Conservation (phyloP, 2,113 vertebrate species). For the Tenrec ecaudatus region DNA sequence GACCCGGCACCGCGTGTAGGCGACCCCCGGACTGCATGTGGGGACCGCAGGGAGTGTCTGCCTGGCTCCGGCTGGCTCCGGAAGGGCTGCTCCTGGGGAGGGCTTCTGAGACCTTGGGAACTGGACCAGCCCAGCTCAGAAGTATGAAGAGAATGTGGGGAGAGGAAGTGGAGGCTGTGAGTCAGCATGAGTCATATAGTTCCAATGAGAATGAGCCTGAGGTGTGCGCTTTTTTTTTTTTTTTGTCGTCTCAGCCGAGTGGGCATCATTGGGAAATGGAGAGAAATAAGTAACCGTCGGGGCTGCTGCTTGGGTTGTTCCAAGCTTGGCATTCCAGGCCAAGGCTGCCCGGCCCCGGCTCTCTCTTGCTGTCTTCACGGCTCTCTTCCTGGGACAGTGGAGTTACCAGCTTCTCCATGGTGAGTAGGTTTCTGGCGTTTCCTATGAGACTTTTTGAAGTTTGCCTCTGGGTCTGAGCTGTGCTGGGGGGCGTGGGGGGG, state of each 20-base stretch:
- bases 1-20: background rate
- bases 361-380: background rate
- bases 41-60: constrained; percentile 41
- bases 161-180: constrained; percentile 88
- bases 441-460: constrained; percentile 17
- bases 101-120: constrained; percentile 87
- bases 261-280: constrained; percentile 79
- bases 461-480: background rate
- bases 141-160: constrained; percentile 87
- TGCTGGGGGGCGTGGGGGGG: too few relatives aligned
- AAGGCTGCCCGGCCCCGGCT: background rate
- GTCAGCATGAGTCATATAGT: constrained; percentile 86
- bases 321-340: constrained; percentile 42
- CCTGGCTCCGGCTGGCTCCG: constrained; percentile 12
- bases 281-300: constrained; percentile 67
- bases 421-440: constrained; percentile 75
- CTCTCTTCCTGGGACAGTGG: constrained; percentile 37
- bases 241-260: constrained; percentile 74
- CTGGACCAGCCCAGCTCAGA: constrained; percentile 86
- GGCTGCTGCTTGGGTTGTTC: constrained; percentile 55
- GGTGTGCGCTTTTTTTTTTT: constrained; percentile 70
- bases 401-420: constrained; percentile 51
- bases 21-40: background rate
- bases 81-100: constrained; percentile 79
- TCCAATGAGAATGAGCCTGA: constrained; percentile 79